Conservation (phyloP, 2,797 vertebrate genomes). For the Gymnoscopelus microlampas region DNA sequence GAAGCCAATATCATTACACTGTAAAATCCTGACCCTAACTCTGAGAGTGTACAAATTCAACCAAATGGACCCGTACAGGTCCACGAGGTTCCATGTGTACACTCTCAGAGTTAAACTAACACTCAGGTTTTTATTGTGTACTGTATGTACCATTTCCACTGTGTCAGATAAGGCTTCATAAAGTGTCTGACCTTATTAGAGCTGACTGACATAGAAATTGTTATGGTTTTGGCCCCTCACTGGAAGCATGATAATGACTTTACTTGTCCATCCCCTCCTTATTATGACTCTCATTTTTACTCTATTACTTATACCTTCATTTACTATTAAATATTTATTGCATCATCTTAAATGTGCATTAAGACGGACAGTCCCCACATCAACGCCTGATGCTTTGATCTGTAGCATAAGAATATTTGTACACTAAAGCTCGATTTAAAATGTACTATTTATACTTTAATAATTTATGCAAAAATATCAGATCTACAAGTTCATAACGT, state of each 20-base stretch:
- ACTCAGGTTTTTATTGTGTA: no score
- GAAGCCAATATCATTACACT: no score
- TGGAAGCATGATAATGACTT: neutral
- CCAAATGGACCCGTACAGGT: no score
- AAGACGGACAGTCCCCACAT: conserved; percentile 23
- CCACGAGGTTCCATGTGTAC: no score
- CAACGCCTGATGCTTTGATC: conserved; percentile 35
- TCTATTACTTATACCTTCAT: conserved; percentile 2
- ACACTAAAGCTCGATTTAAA: neutral
- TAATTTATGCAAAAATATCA: no score
- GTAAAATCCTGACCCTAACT: no score
- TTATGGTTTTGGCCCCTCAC: neutral
- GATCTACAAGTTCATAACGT: no score
- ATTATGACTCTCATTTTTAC: no score
- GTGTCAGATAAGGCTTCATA: neutral
- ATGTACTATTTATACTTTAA: no score
- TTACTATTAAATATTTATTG: conserved; percentile 45
- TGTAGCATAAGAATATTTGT: conserved; percentile 34
- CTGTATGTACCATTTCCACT: neutral
- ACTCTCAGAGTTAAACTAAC: no score
- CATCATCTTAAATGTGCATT: conserved; percentile 39
- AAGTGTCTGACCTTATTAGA: neutral
- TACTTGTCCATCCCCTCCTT: no score
- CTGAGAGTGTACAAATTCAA: no score
- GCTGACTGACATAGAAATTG: neutral